These are phyloP conservation scores for Cheirogaleus medius DNA, from an alignment of 2,113 vertebrate species.

Conservation along the genomic window DNA sequence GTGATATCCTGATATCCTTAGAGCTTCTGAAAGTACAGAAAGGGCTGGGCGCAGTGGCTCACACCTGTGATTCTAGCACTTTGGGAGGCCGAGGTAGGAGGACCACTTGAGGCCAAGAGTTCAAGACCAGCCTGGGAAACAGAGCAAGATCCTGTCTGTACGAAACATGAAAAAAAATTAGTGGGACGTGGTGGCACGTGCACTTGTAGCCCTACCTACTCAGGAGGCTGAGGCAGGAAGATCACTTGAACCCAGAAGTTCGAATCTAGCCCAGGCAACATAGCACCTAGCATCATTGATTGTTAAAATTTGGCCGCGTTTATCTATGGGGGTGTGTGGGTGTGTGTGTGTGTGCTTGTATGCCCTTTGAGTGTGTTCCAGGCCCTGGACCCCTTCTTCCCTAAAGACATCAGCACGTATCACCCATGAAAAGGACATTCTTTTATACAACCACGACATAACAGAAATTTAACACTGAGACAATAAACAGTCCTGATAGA, in stretches of 20 bases:
- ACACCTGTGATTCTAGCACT: neutral
- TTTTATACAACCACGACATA: neutral
- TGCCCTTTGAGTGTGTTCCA: neutral
- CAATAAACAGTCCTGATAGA: neutral
- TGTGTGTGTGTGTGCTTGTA: neutral
- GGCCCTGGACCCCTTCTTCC: neutral
- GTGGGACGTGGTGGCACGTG: neutral
- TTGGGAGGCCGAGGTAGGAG: neutral
- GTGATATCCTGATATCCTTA: neutral
- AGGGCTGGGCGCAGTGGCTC: rapidly evolving
- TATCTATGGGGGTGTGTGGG: neutral
- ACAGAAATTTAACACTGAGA: neutral
- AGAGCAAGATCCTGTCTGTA: neutral
- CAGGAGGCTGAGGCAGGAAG: neutral
- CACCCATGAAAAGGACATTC: neutral
- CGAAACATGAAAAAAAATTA: neutral
- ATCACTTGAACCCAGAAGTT: neutral
- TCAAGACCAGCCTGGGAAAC: neutral
- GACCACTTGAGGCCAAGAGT: neutral
- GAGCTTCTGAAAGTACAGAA: neutral
- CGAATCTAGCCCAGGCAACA: neutral
- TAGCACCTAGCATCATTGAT: too few relatives aligned
- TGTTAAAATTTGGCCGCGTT: neutral
- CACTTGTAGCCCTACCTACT: neutral
- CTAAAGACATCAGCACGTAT: neutral